Conservation (phyloP, 2,888 invertebrate genomes). For the Nebria brevicollis region DNA sequence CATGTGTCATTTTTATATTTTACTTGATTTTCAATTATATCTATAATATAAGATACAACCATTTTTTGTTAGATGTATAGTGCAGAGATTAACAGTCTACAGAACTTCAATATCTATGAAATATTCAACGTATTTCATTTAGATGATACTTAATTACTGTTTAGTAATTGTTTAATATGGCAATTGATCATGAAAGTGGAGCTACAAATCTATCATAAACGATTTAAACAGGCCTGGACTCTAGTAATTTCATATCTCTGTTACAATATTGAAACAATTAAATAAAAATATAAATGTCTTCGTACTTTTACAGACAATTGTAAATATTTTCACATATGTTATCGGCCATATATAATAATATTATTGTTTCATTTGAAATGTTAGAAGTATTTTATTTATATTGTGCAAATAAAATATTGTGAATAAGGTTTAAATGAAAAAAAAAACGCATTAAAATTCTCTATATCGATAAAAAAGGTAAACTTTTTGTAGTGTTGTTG, state of each 20-base stretch:
- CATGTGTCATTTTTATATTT: too few species aligned
- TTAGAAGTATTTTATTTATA: too few species aligned
- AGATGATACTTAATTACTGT: conserved; percentile 49
- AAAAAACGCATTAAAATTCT: too few species aligned
- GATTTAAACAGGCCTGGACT: conserved; percentile 46
- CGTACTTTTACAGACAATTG: not conserved
- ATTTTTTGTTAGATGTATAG: not conserved
- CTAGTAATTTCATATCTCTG: not conserved
- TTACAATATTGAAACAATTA: not conserved
- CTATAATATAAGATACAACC: not conserved
- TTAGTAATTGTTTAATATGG: conserved; percentile 49
- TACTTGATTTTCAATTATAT: too few species aligned
- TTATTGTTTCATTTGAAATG: too few species aligned
- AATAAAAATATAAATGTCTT: not conserved
- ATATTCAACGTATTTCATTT: conserved; percentile 47
- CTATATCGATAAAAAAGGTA: too few species aligned
- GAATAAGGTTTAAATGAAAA: too few species aligned
- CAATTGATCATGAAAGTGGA: conserved; percentile 48
- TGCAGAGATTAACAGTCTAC: not conserved
- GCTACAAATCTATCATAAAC: conserved; percentile 45
- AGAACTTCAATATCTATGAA: conserved; percentile 12
- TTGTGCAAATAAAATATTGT: too few species aligned
- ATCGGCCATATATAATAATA: too few species aligned
- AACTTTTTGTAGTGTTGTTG: too few species aligned
- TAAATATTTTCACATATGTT: too few species aligned